A percentile compares a stretch with the other conserved stretches of the same genome.
These are phyloP conservation scores for Hoplodrina blanda DNA, from an alignment of 2,888 invertebrate species.

Conservation along the genomic window DNA sequence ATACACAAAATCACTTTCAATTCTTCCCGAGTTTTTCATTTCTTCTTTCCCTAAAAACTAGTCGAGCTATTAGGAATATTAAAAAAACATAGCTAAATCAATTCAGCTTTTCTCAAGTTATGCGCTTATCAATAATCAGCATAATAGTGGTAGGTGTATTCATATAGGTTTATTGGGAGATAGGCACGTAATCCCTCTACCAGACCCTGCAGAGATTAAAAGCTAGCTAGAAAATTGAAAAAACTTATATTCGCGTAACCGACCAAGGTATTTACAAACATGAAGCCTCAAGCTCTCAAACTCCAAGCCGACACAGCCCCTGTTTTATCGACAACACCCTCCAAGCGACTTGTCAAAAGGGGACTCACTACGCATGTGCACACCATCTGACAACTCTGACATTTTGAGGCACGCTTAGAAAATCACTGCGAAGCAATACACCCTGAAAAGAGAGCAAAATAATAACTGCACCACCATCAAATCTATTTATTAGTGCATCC, in stretches of 20 bases:
- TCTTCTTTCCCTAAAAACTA: no score
- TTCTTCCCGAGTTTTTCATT: no score
- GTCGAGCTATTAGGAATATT: no score
- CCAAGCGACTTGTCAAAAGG: conserved; percentile 77
- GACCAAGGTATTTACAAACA: conserved; percentile 36
- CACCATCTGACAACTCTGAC: conserved; percentile 80
- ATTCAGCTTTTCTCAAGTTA: no score
- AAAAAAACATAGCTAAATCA: no score
- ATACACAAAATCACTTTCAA: no score
- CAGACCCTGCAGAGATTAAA: background rate
- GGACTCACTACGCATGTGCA: conserved; percentile 79
- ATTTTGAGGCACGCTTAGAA: conserved; percentile 81
- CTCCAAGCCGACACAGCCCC: conserved; percentile 36
- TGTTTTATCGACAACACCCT: conserved; percentile 82
- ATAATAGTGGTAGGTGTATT: no score
- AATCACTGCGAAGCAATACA: conserved; percentile 78
- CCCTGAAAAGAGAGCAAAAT: conserved; percentile 74
- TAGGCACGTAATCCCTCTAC: background rate
- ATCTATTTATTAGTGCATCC: conserved; percentile 45
- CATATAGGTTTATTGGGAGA: no score
- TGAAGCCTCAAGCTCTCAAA: conserved; percentile 5
- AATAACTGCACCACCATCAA: conserved; percentile 56
- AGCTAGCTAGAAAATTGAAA: background rate
- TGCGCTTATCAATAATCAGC: no score
- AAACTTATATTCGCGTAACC: conserved; percentile 1